phyloP scores from a whole-genome alignment of 2,113 vertebrate genomes.

The Dissostichus mawsoni region DNA sequence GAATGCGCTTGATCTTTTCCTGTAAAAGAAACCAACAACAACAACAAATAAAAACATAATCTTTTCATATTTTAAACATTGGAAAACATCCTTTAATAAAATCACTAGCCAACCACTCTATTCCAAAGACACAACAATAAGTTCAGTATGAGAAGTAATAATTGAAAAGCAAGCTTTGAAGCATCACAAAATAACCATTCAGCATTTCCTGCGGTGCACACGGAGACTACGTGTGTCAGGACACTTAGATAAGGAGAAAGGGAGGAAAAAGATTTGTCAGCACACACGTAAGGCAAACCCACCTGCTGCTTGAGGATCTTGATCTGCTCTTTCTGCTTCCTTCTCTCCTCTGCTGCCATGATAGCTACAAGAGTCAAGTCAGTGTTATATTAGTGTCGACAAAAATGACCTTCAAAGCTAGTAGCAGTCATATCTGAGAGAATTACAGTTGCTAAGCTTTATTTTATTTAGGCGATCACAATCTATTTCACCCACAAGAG shows the following conservation, averaged over 20 bases:
- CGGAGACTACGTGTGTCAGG: constrained; percentile 26
- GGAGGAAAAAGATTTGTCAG: constrained; percentile 47
- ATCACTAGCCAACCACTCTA: constrained; percentile 52
- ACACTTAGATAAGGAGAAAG: constrained; percentile 49
- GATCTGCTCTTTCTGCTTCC: constrained; percentile 98
- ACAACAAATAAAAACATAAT: constrained; percentile 31
- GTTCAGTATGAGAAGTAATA: constrained; percentile 42
- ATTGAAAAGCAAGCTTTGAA: constrained; percentile 54
- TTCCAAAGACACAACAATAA: constrained; percentile 47
- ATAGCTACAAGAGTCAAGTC: constrained; percentile 88
- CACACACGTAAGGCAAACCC: constrained; percentile 56
- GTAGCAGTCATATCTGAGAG: constrained; percentile 10
- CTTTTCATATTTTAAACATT: constrained; percentile 65
- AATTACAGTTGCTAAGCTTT: constrained; percentile 10
- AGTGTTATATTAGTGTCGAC: constrained; percentile 31
- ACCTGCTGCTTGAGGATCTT: constrained; percentile 99
- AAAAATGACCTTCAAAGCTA: constrained; percentile 33
- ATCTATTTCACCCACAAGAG: constrained; percentile 10
- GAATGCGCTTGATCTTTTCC: constrained; percentile 99
- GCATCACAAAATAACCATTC: constrained; percentile 52
- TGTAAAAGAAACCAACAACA: constrained; percentile 69
- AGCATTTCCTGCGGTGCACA: constrained; percentile 46
- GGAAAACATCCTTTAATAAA: constrained; percentile 57
- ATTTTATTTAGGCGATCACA: constrained; percentile 35
- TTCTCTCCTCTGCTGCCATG: constrained; percentile 97